A percentile compares a stretch with the other conserved stretches of the same genome.
phyloP scores from a whole-genome alignment of 2,113 vertebrate species.

The Natator depressus region DNA sequence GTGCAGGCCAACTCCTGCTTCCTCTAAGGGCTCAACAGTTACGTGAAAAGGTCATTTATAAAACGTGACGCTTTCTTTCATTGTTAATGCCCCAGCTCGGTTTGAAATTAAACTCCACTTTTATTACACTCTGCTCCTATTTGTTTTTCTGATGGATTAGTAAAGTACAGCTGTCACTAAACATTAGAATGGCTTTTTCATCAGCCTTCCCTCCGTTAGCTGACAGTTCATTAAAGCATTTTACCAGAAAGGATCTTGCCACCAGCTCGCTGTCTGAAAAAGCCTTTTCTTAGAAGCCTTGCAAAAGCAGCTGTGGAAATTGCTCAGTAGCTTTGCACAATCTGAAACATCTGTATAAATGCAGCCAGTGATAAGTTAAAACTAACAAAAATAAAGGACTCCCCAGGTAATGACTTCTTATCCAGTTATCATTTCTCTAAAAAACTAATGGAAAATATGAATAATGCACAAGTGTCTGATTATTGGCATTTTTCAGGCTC shows the following conservation, averaged over 20 bases:
- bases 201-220: not conserved
- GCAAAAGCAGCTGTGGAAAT: not conserved
- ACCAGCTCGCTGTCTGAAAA: not conserved
- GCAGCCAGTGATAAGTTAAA: not conserved
- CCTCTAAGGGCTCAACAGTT: rapidly evolving
- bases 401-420: not conserved
- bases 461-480: rapidly evolving
- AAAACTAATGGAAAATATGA: not conserved
- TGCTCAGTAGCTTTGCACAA: rapidly evolving
- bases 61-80: not conserved
- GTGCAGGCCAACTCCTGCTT: not conserved
- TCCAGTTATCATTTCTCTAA: not conserved
- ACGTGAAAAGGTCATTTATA: not conserved
- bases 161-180: not conserved
- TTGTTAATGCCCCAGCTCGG: not conserved
- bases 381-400: not conserved
- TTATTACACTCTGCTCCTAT: not conserved
- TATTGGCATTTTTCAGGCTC: not conserved
- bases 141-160: conserved; percentile 32
- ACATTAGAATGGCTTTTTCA: not conserved
- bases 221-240: not conserved
- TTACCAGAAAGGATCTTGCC: not conserved
- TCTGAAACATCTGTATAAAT: not conserved
- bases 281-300: not conserved
- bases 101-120: not conserved